Conservation (phyloP, 2,113 vertebrate species). For the Haemorhous mexicanus region DNA sequence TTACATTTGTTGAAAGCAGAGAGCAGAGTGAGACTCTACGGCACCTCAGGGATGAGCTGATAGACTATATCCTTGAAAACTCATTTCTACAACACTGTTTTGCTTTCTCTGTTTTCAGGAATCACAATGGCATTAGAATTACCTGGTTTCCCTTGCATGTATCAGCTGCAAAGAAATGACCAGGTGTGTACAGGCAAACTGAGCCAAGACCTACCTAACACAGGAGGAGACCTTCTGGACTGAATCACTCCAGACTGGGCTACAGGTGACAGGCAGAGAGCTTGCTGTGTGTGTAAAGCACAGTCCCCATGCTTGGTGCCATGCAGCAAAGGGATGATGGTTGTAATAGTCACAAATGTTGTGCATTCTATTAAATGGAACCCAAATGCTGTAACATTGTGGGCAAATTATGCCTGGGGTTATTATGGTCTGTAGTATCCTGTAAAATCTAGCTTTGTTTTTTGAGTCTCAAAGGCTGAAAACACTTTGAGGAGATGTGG, state of each 20-base stretch:
- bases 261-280: neutral
- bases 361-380: fast-evolving
- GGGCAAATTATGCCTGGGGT: neutral
- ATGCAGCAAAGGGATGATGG: neutral
- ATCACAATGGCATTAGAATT: neutral
- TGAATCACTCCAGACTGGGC: fast-evolving
- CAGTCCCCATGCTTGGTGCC: fast-evolving
- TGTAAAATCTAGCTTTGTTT: neutral
- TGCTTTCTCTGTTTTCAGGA: neutral
- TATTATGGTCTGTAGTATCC: neutral
- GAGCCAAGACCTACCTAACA: neutral
- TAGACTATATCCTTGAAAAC: neutral
- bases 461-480: neutral
- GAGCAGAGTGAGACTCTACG: neutral
- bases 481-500: neutral
- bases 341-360: neutral
- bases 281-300: neutral
- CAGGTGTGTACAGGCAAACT: neutral
- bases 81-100: neutral
- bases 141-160: neutral
- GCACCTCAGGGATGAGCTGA: neutral
- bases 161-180: neutral
- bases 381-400: neutral
- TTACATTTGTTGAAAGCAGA: neutral
- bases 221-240: neutral